Evolutionary conservation across 2,888 invertebrate species (phyloP), one percentile per base, ranked within the genome.

Genomic region (Luperina nickerlii): DNA sequence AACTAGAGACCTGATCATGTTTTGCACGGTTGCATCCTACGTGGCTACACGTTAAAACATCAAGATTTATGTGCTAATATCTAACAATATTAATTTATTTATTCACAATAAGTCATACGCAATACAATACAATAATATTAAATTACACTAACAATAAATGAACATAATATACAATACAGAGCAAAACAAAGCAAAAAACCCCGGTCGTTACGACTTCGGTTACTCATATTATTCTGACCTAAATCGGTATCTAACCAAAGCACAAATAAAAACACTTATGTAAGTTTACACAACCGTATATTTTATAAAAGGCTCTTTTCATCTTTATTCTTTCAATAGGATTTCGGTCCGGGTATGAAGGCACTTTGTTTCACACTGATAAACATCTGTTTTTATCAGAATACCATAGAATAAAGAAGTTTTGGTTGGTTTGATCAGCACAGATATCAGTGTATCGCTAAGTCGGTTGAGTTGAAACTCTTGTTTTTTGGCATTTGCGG

Each of bases 341-440:
- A 24, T 69, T 63, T 15, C 38, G 24, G 15, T 54, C 8, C 45
- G 3, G 1, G 54, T n/a, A 54, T 45, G 15, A 65, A 69, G 27
- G 15, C 62, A 75, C 38, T 71, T 76, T 72, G 45, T 72, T 68
- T 60, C 54, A 68, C 54, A 71, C 60, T 27, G 60, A 68, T 32
- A 65, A 70, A 62, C 65, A 54, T 77, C 24, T 8, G 42, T 32
- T 68, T 79, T 62, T 62, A 73, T 9, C 20, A 38, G 24, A 57
- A 65, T 38, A 69, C 68, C 65, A 38, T 32, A 63, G 42, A 32
- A 1, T 42, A 63, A 69, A 32, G 38, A 72, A n/a, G 65, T 38
- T 38, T 24, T 38, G 38, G 6, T 38, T 24, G 7, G 5, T 5
- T 11, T 6, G 2, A 24, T 65, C 2, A 65, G 6, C 11, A 38